Base-by-base conservation (phyloP, 2,888 invertebrate genomes). In the Lepas anatifera region DNA sequence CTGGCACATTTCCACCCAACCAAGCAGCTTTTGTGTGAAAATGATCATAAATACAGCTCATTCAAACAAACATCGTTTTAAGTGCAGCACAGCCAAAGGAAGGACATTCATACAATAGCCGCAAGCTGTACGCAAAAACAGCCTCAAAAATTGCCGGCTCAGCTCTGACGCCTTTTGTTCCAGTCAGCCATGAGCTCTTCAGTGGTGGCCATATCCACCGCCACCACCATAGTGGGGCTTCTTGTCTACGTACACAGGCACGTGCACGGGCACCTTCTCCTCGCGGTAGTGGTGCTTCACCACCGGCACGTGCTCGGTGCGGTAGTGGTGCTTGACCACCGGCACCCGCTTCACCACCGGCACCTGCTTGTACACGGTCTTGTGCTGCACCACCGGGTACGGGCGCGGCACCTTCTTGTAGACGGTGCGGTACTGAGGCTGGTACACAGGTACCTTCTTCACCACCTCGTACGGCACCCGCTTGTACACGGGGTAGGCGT, bases 261-360 rank as follows among this genome's bases (percentile, higher is more conserved):
- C 32, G 58, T 58, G 58, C 58, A 66, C 66, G 39, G 66, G 66
- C 39, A 66, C 66, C 66, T 66, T 66, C 16, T 50, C 8, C 48
- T 22, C 48, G 48, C 25, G 11, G 25, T 50, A 25, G n/a, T n/a
- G n/a, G 48, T 50, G 48, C 25, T 50, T 50, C n/a, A n/a, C 22
- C 48, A 50, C 48, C 1, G 48, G 48, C 48, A 50, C 48, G 10
- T 50, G 48, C 25, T 39, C 11, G n/a, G 27, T 27, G 39, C 39
- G 66, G 27, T 66, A 27, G 25, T 25, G 39, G 39, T 66, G 66
- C 25, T 66, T 37, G 6, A 39, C 25, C 66, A 66, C 66, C 13
- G 66, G 66, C 66, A 66, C 66, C 3, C 2, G 39, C 27, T 66
- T 66, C n/a, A 39, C 22, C 25, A 66, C 37, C 13, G 66, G 39